A percentile compares a stretch with the other conserved stretches of the same genome.
phyloP scores from a whole-genome alignment of 2,888 invertebrate species.

The Scaptomyza flava region DNA sequence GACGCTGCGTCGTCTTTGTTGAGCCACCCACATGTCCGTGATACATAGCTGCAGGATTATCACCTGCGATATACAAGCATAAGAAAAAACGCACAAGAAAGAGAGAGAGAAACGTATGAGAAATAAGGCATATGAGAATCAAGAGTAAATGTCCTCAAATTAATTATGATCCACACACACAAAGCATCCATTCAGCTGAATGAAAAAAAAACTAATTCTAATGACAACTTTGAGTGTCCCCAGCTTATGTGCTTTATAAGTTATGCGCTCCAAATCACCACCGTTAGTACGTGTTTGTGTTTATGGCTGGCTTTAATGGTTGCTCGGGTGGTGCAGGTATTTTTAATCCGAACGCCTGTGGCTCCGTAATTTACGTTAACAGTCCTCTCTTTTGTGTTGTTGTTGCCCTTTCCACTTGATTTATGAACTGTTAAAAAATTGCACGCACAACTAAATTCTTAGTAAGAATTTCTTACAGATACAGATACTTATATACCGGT shows the following conservation, averaged over 20 bases:
- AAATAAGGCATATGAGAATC: slow-evolving; percentile 36
- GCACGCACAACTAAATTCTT: slow-evolving; percentile 8
- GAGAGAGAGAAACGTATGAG: neutral
- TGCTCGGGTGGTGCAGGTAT: slow-evolving; percentile 49
- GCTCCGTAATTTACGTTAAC: slow-evolving; percentile 82
- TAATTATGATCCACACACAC: slow-evolving; percentile 57
- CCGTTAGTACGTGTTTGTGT: slow-evolving; percentile 40
- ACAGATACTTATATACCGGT: neutral
- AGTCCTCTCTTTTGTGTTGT: slow-evolving; percentile 40
- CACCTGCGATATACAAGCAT: slow-evolving; percentile 86
- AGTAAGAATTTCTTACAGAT: slow-evolving; percentile 17
- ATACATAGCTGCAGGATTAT: slow-evolving; percentile 93
- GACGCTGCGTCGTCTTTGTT: slow-evolving; percentile 84
- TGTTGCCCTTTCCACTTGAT: slow-evolving; percentile 52
- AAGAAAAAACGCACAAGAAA: slow-evolving; percentile 1
- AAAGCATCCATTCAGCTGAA: slow-evolving; percentile 16
- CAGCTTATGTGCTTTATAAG: slow-evolving; percentile 48
- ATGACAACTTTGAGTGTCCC: slow-evolving; percentile 64
- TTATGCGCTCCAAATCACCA: slow-evolving; percentile 47
- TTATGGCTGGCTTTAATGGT: slow-evolving; percentile 66
- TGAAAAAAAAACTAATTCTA: slow-evolving; percentile 64
- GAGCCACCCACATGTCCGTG: slow-evolving; percentile 84
- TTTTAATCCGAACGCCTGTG: slow-evolving; percentile 78
- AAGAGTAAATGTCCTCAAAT: slow-evolving; percentile 68
- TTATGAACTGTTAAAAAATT: slow-evolving; percentile 74